These are phyloP conservation scores for Caenorhabditis tropicalis DNA, from an alignment of 1,140 invertebrate genomes.

Conservation along the genomic window DNA sequence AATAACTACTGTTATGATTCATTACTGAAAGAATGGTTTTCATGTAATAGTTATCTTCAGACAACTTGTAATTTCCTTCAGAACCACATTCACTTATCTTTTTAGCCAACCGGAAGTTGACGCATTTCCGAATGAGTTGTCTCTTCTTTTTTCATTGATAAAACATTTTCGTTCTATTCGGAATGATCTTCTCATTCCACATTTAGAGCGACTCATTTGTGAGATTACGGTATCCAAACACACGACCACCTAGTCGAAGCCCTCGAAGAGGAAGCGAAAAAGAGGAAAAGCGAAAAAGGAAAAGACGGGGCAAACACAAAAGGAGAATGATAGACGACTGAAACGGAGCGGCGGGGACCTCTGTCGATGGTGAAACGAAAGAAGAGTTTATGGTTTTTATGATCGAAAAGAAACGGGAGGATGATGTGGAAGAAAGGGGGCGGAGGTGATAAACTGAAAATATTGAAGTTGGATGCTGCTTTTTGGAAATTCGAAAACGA, in stretches of 20 bases:
- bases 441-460: neutral
- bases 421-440: slow-evolving; percentile 1
- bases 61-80: neutral
- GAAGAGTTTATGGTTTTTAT: slow-evolving; percentile 6
- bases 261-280: neutral
- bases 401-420: too few species aligned
- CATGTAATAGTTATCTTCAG: neutral
- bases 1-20: too few species aligned
- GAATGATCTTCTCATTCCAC: neutral
- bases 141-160: neutral
- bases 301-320: neutral
- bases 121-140: too few species aligned
- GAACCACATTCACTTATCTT: neutral
- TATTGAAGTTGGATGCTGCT: neutral
- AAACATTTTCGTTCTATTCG: neutral
- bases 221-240: neutral
- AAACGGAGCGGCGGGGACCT: neutral
- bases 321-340: neutral
- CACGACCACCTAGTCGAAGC: neutral
- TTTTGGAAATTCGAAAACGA: too few species aligned
- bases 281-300: neutral
- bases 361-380: too few species aligned
- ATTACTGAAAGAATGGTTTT: too few species aligned
- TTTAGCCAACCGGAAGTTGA: neutral
- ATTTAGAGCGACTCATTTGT: neutral